Conservation (phyloP, 1,140 invertebrate species). For the Halotydeus destructor region DNA sequence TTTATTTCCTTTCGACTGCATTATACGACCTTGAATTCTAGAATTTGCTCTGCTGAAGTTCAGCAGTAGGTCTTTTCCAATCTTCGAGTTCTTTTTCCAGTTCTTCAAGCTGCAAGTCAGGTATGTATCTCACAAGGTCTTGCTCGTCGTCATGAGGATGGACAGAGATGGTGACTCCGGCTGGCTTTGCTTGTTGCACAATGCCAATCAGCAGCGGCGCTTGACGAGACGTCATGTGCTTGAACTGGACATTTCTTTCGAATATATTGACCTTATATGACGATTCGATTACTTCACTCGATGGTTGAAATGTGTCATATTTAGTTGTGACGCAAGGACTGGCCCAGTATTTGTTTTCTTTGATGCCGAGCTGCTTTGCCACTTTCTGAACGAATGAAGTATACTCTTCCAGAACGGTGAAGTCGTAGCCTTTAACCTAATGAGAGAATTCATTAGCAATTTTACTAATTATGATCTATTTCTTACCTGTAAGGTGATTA, state of each 20-base stretch:
- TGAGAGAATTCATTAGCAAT: constrained; percentile 4
- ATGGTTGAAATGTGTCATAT: constrained; percentile 37
- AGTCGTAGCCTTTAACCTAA: constrained; percentile 9
- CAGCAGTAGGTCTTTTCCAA: not conserved
- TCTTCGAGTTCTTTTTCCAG: constrained; percentile 37
- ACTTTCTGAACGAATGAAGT: constrained; percentile 7
- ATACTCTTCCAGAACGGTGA: constrained; percentile 8
- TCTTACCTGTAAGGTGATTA: constrained; percentile 9
- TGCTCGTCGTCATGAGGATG: constrained; percentile 34
- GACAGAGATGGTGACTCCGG: constrained; percentile 43
- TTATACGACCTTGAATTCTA: no score
- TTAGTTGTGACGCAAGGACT: constrained; percentile 2
- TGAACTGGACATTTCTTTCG: constrained; percentile 47
- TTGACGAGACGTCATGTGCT: constrained; percentile 31
- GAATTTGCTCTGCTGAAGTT: not conserved
- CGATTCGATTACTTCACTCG: constrained; percentile 36
- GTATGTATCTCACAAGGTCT: constrained; percentile 45
- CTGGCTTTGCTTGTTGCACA: constrained; percentile 43
- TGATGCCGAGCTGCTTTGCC: constrained; percentile 4
- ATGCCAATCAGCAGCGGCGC: constrained; percentile 42
- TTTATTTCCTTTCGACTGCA: no score
- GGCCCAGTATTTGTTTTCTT: constrained; percentile 6
- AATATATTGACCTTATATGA: constrained; percentile 51
- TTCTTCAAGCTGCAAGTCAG: constrained; percentile 46
- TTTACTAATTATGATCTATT: not conserved